Percentiles rank a stretch among this genome's conserved stretches.
Evolutionary conservation across 2,113 vertebrate species (phyloP).

Genomic region (Lates calcarifer): DNA sequence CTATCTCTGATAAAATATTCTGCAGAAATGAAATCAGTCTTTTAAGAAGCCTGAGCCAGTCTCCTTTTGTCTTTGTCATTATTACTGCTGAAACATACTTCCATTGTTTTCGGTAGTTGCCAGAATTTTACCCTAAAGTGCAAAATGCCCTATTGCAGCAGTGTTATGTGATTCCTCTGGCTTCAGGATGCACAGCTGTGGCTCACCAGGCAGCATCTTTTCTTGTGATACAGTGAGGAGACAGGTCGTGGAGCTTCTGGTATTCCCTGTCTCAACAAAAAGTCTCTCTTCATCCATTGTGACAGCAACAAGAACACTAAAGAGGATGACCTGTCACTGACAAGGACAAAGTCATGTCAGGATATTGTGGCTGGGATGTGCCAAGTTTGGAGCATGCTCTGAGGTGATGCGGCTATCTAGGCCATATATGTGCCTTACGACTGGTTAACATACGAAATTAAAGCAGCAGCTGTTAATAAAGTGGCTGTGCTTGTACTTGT

Average conservation of each 20-base stretch:
- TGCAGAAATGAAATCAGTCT: not conserved
- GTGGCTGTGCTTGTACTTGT: not conserved
- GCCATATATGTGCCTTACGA: not conserved
- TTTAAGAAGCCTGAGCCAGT: not conserved
- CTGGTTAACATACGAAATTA: not conserved
- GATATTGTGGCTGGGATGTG: not conserved
- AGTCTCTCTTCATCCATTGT: conserved; percentile 40
- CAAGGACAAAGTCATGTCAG: conserved; percentile 31
- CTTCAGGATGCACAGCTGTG: conserved; percentile 52
- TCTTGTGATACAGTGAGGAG: conserved; percentile 28
- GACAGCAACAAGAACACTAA: conserved; percentile 48
- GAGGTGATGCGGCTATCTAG: conserved; percentile 28
- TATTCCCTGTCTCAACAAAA: conserved; percentile 47
- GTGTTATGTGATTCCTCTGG: conserved; percentile 26
- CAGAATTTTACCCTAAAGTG: not conserved
- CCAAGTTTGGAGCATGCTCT: conserved; percentile 4
- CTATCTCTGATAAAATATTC: not conserved
- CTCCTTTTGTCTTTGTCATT: not conserved
- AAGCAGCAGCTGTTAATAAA: not conserved
- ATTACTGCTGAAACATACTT: not conserved
- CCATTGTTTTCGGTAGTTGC: not conserved
- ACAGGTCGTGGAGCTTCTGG: conserved; percentile 34
- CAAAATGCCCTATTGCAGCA: conserved; percentile 1
- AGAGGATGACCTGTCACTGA: conserved; percentile 45
- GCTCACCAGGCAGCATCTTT: conserved; percentile 40